phyloP scores from a whole-genome alignment of 2,888 invertebrate species.

The Stomorhina lunata region DNA sequence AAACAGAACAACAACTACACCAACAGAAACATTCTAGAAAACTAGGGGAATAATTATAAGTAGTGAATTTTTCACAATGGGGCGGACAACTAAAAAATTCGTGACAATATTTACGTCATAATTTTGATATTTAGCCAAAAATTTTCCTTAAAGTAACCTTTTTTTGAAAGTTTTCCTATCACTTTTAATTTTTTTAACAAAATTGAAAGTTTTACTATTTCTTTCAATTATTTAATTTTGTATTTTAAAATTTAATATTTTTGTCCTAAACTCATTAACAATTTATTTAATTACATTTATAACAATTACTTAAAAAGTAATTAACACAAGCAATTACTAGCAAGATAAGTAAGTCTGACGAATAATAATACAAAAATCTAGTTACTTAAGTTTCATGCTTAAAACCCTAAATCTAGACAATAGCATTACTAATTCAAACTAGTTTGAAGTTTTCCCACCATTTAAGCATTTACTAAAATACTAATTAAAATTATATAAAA shows the following conservation, averaged over 20 bases:
- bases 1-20: too few species aligned
- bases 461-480: conserved; percentile 7
- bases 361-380: not conserved
- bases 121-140: too few species aligned
- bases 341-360: not conserved
- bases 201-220: not conserved
- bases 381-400: not conserved
- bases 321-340: not conserved
- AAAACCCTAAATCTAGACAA: not conserved
- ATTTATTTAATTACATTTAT: not conserved
- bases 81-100: too few species aligned
- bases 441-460: conserved; percentile 43
- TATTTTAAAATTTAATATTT: not conserved
- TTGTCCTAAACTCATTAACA: not conserved
- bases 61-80: too few species aligned
- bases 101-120: too few species aligned
- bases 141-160: too few species aligned
- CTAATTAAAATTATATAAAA: not conserved
- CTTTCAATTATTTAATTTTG: not conserved
- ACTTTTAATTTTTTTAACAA: too few species aligned
- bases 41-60: too few species aligned
- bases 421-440: conserved; percentile 14
- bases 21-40: too few species aligned
- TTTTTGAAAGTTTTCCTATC: too few species aligned
- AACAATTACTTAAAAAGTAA: conserved; percentile 24